A percentile compares a stretch with the other conserved stretches of the same genome.
phyloP scores from a whole-genome alignment of 2,113 vertebrate genomes.

The Guaruba guarouba region DNA sequence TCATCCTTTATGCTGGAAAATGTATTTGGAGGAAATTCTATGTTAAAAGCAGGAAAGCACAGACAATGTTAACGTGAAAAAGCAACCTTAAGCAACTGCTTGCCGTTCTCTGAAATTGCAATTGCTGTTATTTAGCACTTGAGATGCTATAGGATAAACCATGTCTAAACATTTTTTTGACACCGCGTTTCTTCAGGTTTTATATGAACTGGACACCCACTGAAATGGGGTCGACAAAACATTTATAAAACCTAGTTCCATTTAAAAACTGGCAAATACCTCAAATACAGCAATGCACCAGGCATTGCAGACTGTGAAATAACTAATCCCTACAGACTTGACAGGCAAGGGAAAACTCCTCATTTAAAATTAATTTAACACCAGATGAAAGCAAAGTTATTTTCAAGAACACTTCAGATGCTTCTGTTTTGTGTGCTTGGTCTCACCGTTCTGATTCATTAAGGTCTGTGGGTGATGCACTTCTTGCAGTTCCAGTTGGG shows the following conservation, averaged over 20 bases:
- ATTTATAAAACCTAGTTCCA: slow-evolving; percentile 30
- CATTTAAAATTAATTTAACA: neutral
- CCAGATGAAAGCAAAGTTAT: neutral
- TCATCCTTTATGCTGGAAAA: neutral
- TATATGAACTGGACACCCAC: slow-evolving; percentile 22
- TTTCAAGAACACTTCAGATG: neutral
- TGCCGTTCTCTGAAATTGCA: neutral
- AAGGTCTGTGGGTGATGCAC: neutral
- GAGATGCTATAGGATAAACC: neutral
- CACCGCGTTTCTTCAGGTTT: neutral
- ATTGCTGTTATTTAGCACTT: neutral
- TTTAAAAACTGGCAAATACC: slow-evolving; percentile 29
- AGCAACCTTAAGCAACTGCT: neutral
- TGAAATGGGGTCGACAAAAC: slow-evolving; percentile 27
- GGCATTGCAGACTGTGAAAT: slow-evolving; percentile 31
- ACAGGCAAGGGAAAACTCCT: slow-evolving; percentile 6
- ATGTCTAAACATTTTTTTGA: neutral
- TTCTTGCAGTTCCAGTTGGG: neutral
- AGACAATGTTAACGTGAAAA: neutral
- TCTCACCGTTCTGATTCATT: neutral
- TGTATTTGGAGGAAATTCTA: neutral
- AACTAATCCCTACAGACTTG: neutral
- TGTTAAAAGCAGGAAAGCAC: neutral
- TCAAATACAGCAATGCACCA: slow-evolving; percentile 37
- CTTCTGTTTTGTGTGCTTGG: neutral